These are phyloP conservation scores for Neomorphus geoffroyi DNA, from an alignment of 2,797 vertebrate genomes.

Conservation along the genomic window DNA sequence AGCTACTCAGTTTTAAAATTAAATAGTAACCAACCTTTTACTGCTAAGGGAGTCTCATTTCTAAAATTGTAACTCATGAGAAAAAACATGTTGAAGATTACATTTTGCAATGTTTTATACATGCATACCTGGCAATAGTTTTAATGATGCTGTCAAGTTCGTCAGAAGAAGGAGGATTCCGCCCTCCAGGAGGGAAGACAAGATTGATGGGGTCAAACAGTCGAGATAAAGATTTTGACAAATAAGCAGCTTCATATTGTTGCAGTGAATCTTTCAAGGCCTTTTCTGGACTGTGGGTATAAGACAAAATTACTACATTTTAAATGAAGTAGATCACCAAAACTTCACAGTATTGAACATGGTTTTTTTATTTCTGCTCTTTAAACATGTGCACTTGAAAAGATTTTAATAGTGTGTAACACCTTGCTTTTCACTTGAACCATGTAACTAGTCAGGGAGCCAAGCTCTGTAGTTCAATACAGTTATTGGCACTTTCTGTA, in stretches of 20 bases:
- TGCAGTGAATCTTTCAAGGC: constrained; percentile 91
- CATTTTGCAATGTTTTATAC: background rate
- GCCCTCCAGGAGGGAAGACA: constrained; percentile 92
- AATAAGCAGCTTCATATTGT: constrained; percentile 93
- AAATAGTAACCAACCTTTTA: constrained; percentile 10
- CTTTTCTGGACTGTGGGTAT: constrained; percentile 85
- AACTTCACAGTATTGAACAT: background rate
- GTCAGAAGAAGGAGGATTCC: constrained; percentile 90
- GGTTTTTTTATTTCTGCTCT: background rate
- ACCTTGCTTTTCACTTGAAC: background rate
- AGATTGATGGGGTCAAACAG: constrained; percentile 98
- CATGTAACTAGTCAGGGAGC: background rate
- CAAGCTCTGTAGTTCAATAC: background rate
- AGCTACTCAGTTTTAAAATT: background rate
- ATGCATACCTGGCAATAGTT: constrained; percentile 88
- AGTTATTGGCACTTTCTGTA: background rate
- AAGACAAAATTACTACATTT: constrained; percentile 20
- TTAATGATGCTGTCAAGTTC: constrained; percentile 96
- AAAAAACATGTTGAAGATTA: background rate
- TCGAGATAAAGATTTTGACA: constrained; percentile 95
- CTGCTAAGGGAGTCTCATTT: background rate
- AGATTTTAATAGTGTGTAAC: background rate
- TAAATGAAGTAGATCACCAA: background rate
- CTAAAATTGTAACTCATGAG: background rate
- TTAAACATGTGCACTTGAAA: background rate